These are phyloP conservation scores for Apamea epomidion DNA, from an alignment of 2,888 invertebrate genomes.

Conservation along the genomic window DNA sequence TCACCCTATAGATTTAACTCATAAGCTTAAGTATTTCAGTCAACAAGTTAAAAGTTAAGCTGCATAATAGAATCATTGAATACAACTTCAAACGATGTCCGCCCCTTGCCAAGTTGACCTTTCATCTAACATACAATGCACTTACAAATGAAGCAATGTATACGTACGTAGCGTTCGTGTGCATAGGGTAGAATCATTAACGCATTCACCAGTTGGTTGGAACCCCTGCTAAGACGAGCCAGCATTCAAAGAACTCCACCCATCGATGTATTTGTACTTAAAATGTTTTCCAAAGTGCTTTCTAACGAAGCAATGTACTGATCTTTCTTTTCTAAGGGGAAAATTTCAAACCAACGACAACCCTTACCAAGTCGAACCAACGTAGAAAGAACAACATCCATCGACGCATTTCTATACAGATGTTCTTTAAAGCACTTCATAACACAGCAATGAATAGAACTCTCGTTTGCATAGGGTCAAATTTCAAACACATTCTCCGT, in stretches of 20 bases:
- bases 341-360: not conserved
- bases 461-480: not conserved
- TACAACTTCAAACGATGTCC: not conserved
- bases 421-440: not conserved
- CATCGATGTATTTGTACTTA: not conserved
- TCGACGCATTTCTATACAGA: not conserved
- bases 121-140: not conserved
- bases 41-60: constrained; percentile 9
- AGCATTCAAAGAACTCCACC: not conserved
- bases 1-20: not conserved
- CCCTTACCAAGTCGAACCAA: not conserved
- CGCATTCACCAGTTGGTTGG: not conserved
- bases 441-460: not conserved
- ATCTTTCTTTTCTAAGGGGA: not conserved
- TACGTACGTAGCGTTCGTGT: not conserved
- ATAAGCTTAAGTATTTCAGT: not conserved
- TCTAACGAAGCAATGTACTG: not conserved
- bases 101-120: not conserved
- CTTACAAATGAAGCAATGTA: not conserved
- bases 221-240: not conserved
- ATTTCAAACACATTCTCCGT: not conserved
- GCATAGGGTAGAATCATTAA: not conserved
- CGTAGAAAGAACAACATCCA: not conserved
- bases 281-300: not conserved
- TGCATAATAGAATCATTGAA: not conserved